Percentiles rank a stretch among this genome's conserved stretches.
Conservation (phyloP, 1,140 invertebrate species). For the Seison nebaliae region DNA sequence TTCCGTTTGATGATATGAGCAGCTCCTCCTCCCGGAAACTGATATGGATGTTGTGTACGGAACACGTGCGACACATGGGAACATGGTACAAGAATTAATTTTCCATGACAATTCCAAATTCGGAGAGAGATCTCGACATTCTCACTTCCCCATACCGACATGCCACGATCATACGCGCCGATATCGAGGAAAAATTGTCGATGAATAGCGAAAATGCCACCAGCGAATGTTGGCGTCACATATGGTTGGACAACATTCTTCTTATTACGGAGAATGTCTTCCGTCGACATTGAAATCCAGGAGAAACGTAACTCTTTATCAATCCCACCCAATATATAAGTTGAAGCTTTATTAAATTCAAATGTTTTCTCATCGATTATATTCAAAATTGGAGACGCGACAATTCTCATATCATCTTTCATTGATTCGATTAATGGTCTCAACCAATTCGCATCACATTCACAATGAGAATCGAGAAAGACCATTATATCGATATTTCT, state of each 20-base stretch:
- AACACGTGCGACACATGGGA: conserved; percentile 33
- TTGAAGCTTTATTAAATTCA: too few species aligned
- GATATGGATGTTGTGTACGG: conserved; percentile 55
- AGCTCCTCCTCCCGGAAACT: conserved; percentile 85
- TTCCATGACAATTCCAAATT: conserved; percentile 26
- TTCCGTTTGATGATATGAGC: conserved; percentile 62
- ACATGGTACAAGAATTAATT: conserved; percentile 9
- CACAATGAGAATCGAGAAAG: conserved; percentile 82
- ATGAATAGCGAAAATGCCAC: conserved; percentile 67
- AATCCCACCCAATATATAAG: too few species aligned
- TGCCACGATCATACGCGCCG: conserved; percentile 60
- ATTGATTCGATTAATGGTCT: too few species aligned
- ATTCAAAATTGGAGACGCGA: too few species aligned
- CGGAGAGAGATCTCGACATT: conserved; percentile 16
- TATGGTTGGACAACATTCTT: too few species aligned
- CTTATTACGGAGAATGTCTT: too few species aligned
- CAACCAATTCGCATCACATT: conserved; percentile 83
- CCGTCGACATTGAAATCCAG: too few species aligned
- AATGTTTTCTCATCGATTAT: too few species aligned
- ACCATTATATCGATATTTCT: conserved; percentile 75
- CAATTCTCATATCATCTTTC: too few species aligned
- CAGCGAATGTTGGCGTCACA: conserved; percentile 84
- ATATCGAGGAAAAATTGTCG: conserved; percentile 61
- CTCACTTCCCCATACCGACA: conserved; percentile 69
- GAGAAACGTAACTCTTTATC: too few species aligned